These are phyloP conservation scores for Clamator glandarius DNA, from an alignment of 2,797 vertebrate species.

Conservation along the genomic window DNA sequence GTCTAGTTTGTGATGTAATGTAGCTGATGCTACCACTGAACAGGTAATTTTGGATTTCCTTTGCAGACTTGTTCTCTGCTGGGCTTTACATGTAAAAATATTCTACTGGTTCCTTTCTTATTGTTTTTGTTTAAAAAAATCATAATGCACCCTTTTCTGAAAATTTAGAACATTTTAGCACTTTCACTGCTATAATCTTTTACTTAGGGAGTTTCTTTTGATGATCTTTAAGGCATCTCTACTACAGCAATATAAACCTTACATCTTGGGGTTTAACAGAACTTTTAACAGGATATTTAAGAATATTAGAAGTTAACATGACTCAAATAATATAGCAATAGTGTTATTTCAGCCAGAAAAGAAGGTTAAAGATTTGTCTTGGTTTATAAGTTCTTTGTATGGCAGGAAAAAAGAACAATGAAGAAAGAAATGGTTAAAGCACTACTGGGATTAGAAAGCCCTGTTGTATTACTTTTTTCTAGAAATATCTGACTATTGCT, in stretches of 20 bases:
- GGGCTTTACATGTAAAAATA: neutral
- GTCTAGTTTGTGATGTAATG: neutral
- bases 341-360: neutral
- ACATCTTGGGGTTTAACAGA: neutral
- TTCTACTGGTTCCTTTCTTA: neutral
- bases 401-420: neutral
- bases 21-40: neutral
- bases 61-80: neutral
- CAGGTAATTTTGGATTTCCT: neutral
- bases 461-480: neutral
- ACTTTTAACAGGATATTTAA: neutral
- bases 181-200: neutral
- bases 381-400: neutral
- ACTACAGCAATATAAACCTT: neutral
- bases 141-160: neutral
- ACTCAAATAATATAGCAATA: neutral
- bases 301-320: neutral
- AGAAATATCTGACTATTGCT: neutral
- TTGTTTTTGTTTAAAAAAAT: neutral
- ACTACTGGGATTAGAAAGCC: neutral
- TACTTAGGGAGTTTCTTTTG: neutral
- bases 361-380: neutral
- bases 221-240: neutral
- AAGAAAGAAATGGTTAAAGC: neutral
- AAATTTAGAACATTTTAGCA: neutral